These are phyloP conservation scores for Luperina nickerlii DNA, from an alignment of 2,888 invertebrate genomes.

Conservation along the genomic window DNA sequence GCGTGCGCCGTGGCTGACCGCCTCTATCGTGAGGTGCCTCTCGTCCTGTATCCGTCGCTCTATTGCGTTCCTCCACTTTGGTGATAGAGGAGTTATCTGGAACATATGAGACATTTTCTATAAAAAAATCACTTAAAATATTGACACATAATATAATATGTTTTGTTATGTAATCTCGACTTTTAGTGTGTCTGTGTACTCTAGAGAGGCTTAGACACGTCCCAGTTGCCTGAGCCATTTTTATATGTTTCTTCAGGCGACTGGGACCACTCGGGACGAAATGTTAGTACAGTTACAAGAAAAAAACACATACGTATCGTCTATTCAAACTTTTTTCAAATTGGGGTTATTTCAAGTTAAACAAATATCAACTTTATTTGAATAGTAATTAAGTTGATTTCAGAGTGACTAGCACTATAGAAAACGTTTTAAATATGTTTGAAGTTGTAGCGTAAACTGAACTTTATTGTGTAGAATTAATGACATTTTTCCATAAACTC, in stretches of 20 bases:
- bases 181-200: not conserved
- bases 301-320: no score
- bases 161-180: not conserved
- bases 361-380: no score
- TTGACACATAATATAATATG: not conserved
- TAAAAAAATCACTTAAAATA: not conserved
- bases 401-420: no score
- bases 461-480: no score
- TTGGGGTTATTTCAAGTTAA: no score
- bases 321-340: no score
- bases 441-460: no score
- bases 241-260: not conserved
- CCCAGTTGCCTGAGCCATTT: not conserved
- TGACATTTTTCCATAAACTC: no score
- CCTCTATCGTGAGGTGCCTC: slow-evolving; percentile 87
- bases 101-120: slow-evolving; percentile 40
- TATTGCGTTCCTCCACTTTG: slow-evolving; percentile 91
- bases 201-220: not conserved
- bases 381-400: no score
- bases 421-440: no score
- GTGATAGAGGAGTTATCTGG: slow-evolving; percentile 89
- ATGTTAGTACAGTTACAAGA: not conserved
- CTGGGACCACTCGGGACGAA: not conserved
- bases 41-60: slow-evolving; percentile 90
- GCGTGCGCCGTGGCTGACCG: slow-evolving; percentile 78